Base-by-base conservation (phyloP, 2,797 vertebrate species). In the Psittacula derbiana region DNA sequence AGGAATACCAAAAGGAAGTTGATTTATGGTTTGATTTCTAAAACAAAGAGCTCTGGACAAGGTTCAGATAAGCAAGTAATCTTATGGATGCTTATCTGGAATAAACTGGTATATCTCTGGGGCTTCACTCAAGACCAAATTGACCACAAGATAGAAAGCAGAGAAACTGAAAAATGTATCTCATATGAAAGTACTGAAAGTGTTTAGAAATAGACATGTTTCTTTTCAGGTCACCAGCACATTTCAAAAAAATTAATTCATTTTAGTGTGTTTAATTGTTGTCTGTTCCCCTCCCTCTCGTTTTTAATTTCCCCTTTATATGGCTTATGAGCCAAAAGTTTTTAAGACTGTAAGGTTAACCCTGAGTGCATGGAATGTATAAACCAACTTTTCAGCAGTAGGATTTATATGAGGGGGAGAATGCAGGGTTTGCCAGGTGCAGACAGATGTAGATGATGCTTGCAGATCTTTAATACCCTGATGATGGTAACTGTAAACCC, bases 371-470 rank as follows among this genome's bases (percentile, higher is more conserved):
- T 57, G 89, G 94, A 95, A 96, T 93, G 83, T 86, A 95, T 96
- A 95, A 96, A 97, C 94, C 83, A 92, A 70, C 81, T 91, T 96
- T 97, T 97, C 96, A 97, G 89, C 87, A 46, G 87, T 50, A 92
- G 94, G 95, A 97, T 96, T 97, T 96, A 95, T 93, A 78, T 14
- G 71, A 96, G 72, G 53, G 64, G 80, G 83, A 94, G 89, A 92
- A 94, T 80, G 44, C 38, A 82, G 91, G 93, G 95, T 97, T 97
- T 96, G 49, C 90, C 92, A 96, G 93, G 96, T 97, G 97, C 60
- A 82, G 97, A 97, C 89, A 97, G 97, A 97, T 86, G 61, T 49
- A 92, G 80, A 90, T 74, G 93, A 95, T 93, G 83, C 47, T 87
- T 96, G 70, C 57, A 93, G 81, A 80, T 30, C 67, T 92, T 96